A percentile compares a stretch with the other conserved stretches of the same genome.
phyloP scores from a whole-genome alignment of 1,140 invertebrate genomes.

The Physella acuta region DNA sequence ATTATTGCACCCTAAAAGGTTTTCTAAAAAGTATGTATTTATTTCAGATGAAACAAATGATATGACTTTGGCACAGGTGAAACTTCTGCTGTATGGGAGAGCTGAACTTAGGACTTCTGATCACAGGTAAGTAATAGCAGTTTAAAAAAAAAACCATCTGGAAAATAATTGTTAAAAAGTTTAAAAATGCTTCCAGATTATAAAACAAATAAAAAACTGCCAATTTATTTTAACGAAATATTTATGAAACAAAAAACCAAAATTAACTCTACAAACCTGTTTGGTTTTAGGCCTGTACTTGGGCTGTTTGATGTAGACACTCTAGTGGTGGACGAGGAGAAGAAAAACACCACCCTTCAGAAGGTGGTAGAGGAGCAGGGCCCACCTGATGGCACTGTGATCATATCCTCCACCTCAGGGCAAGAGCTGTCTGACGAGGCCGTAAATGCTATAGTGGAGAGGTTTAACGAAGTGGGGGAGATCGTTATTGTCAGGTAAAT shows the following conservation, averaged over 20 bases:
- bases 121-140: slow-evolving; percentile 77
- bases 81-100: slow-evolving; percentile 83
- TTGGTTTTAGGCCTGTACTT: slow-evolving; percentile 73
- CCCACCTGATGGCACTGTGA: slow-evolving; percentile 92
- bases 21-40: no score
- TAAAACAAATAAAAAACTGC: no score
- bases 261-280: no score
- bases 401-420: slow-evolving; percentile 68
- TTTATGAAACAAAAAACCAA: no score
- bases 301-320: slow-evolving; percentile 87
- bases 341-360: slow-evolving; percentile 75
- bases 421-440: slow-evolving; percentile 60
- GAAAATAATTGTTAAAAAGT: no score
- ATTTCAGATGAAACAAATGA: slow-evolving; percentile 35
- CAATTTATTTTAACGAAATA: no score
- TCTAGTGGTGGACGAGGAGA: slow-evolving; percentile 73
- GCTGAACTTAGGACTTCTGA: slow-evolving; percentile 97
- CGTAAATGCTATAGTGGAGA: slow-evolving; percentile 75
- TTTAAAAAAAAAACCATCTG: no score
- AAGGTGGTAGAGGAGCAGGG: slow-evolving; percentile 84
- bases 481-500: slow-evolving; percentile 73
- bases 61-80: slow-evolving; percentile 65
- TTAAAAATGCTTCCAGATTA: no score
- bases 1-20: no score
- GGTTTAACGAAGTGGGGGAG: slow-evolving; percentile 77